phyloP scores from a whole-genome alignment of 2,888 invertebrate genomes.

The Lacanobia oleracea region DNA sequence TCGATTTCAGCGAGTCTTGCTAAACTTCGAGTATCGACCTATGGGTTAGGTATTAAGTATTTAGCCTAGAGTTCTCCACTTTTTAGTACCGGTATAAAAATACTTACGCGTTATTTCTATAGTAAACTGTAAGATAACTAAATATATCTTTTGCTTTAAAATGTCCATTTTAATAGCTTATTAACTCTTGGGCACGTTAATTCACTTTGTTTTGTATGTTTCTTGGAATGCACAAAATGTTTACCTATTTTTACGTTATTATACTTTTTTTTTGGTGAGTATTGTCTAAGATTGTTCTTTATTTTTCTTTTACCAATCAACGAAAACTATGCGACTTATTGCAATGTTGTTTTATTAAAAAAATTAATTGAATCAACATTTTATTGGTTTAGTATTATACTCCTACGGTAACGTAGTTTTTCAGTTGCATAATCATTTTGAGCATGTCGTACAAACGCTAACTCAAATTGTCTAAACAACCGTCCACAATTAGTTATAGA shows the following conservation, averaged over 20 bases:
- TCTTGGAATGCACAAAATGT: not conserved
- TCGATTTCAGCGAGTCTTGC: not conserved
- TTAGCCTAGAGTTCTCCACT: too few species aligned
- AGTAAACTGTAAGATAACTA: not conserved
- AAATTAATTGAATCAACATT: constrained; percentile 42
- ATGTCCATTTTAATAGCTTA: constrained; percentile 5
- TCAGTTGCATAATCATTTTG: not conserved
- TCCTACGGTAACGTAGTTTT: not conserved
- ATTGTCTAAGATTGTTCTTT: not conserved
- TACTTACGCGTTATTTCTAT: constrained; percentile 29
- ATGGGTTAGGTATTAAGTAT: not conserved
- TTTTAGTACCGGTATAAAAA: not conserved
- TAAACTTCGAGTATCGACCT: not conserved
- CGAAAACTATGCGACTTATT: not conserved
- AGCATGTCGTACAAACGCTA: not conserved
- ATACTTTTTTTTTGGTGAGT: not conserved
- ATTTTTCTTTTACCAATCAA: not conserved
- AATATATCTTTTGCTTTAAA: not conserved
- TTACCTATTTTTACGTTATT: not conserved
- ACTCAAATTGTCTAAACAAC: too few species aligned
- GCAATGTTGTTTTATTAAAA: constrained; percentile 34
- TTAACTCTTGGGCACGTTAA: not conserved
- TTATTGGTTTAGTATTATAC: constrained; percentile 22
- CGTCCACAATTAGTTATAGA: too few species aligned
- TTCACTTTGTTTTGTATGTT: not conserved